Conservation (phyloP, 2,888 invertebrate genomes). For the Ennomos fuscantarius region DNA sequence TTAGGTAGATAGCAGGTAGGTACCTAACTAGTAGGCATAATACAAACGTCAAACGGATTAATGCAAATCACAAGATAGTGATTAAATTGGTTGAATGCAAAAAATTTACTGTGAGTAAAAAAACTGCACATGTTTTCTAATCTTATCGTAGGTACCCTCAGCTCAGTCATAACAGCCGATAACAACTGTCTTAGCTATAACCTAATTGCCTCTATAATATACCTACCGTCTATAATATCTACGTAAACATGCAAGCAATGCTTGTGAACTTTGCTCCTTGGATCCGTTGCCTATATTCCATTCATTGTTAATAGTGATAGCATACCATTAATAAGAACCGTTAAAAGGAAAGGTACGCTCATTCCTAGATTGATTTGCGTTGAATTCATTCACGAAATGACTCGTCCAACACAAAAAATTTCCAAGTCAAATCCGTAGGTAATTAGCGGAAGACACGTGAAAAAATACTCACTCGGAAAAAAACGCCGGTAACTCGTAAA, state of each 20-base stretch:
- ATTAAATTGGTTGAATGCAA: too few species aligned
- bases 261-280: background rate
- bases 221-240: too few species aligned
- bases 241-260: background rate
- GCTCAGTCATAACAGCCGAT: conserved; percentile 10
- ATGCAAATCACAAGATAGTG: too few species aligned
- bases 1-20: too few species aligned
- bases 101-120: background rate
- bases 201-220: conserved; percentile 1
- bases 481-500: conserved; percentile 61
- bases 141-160: conserved; percentile 13
- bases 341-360: too few species aligned
- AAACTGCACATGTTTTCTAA: conserved; percentile 8
- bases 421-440: conserved; percentile 12
- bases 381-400: background rate
- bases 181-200: conserved; percentile 1
- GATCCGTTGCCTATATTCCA: background rate
- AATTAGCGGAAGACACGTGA: conserved; percentile 24
- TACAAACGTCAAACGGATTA: too few species aligned
- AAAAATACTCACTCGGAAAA: conserved; percentile 45
- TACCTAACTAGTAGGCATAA: too few species aligned
- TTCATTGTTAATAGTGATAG: background rate
- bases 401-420: conserved; percentile 5
- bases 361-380: too few species aligned
- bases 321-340: background rate